Base-by-base conservation (phyloP, 1,140 invertebrate species). In the Palaemon carinicauda region DNA sequence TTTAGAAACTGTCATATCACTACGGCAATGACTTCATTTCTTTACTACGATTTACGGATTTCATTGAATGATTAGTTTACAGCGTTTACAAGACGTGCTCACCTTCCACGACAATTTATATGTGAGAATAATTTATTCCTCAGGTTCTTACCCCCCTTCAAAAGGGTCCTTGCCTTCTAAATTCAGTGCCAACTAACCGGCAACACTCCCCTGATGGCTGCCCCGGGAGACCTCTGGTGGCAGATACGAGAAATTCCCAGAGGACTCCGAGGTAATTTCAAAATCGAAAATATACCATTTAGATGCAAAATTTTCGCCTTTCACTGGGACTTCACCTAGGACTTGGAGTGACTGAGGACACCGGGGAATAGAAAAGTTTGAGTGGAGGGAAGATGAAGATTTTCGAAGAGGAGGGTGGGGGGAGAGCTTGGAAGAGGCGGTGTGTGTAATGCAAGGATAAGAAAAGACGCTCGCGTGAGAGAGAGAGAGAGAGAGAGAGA, bases 271-370 rank as follows among this genome's bases (percentile, higher is more conserved):
- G 83, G 83, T 86, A 86, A 86, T 86, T 86, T 86, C 83, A 86
- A 86, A 86, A 86, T 86, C 83, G 83, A 86, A 86, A 86, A 86
- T 86, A 86, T 86, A 86, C 83, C 83, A 86, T 86, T 86, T 86
- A 86, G 83, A 86, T 86, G 83, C 83, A 86, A 86, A 86, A 86
- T 86, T 86, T 86, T 86, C 83, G 83, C 83, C 83, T 86, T 86
- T 86, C 83, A 78, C 77, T 52, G 83, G 83, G 83, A 86, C 77
- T 86, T 86, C 54, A 75, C 33, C 17, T 56, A 80, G 56, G 83
- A 86, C 83, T 86, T 86, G 83, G 74, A 78, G 75, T 86, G 83
- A 86, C 83, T 86, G 83, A 73, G 83, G 83, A 80, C 83, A 21
- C 77, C 24, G 24, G 83, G 83, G 83, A 73, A 79, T 80, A 80